Percentiles rank a stretch among this genome's conserved stretches.
These are phyloP conservation scores for Hymenochirus boettgeri DNA, from an alignment of 2,113 vertebrate genomes.

Conservation along the genomic window DNA sequence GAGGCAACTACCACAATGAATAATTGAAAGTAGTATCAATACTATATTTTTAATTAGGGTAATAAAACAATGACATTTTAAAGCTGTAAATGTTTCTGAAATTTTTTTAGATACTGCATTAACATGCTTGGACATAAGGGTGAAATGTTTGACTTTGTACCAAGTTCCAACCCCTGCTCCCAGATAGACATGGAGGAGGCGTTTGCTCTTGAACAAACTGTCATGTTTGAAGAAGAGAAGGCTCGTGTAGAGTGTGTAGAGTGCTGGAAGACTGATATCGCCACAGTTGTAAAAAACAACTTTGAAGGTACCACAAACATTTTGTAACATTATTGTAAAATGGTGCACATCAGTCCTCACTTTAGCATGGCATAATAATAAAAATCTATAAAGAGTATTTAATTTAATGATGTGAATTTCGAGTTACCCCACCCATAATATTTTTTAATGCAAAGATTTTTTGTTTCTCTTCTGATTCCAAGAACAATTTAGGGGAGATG, in stretches of 20 bases:
- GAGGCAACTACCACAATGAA: too few species aligned
- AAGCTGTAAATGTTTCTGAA: too few species aligned
- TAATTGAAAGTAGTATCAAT: too few species aligned
- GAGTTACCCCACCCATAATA: too few species aligned
- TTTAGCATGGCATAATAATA: background rate
- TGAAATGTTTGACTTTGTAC: constrained; percentile 56
- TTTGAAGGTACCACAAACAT: constrained; percentile 47
- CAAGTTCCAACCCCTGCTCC: constrained; percentile 68
- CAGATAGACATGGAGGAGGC: constrained; percentile 46
- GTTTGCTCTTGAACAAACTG: background rate
- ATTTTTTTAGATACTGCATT: constrained; percentile 52
- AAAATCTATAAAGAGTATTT: too few species aligned
- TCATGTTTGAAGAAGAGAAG: constrained; percentile 28
- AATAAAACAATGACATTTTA: too few species aligned
- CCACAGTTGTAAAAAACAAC: constrained; percentile 40
- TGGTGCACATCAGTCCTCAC: constrained; percentile 1
- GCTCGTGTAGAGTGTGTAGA: constrained; percentile 30
- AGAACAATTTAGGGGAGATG: too few species aligned
- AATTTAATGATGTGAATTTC: too few species aligned
- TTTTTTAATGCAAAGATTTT: too few species aligned
- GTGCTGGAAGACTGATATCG: constrained; percentile 33
- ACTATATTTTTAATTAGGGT: too few species aligned
- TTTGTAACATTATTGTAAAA: constrained; percentile 17
- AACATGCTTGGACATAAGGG: constrained; percentile 15
- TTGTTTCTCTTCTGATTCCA: too few species aligned